Base-by-base conservation (phyloP, 2,888 invertebrate genomes). In the Brassicogethes aeneus region DNA sequence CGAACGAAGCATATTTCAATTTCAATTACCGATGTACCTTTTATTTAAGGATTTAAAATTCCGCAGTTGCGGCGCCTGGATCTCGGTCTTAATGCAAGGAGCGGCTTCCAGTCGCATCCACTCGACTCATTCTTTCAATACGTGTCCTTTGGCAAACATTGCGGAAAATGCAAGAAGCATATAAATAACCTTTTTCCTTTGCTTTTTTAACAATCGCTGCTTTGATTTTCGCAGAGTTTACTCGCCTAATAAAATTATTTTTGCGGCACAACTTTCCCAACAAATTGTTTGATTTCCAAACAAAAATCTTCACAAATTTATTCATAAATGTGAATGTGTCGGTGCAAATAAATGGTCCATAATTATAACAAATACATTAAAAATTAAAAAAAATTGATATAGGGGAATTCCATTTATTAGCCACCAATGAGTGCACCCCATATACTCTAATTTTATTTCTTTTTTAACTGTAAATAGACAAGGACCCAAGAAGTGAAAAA, bases 101-200 rank as follows among this genome's bases (percentile, higher is more conserved):
- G 32, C 7, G 7, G 12, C 32, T 32, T 32, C 12, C 3, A 32
- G 32, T 13, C 32, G 14, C 32, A 32, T 32, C 32, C 12, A 32
- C 8, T 32, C 3, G 32, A 8, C 8, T 32, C 39, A 39, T 44
- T 40, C 37, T 41, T 44, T 42, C 42, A 10, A 32, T 43, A 34
- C 37, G 39, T 41, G 46, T 40, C 42, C 43, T 46, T 41, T 43
- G 42, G 41, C 46, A 50, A 50, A 50, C 46, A 50, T 44, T 41
- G 44, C 42, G 36, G 43, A 45, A 50, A 50, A 48, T 50, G 50
- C 50, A 48, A 37, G 42, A 45, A 45, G 50, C 48, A 50, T 50
- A 50, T 50, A 50, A 48, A 50, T 50, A 46, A 48, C 43, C 42
- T 44, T 35, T 32, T 42, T 43, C 45, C 45, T n/a, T n/a, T n/a